Base-by-base conservation (phyloP, 2,113 vertebrate species). In the Cichladusa arquata region DNA sequence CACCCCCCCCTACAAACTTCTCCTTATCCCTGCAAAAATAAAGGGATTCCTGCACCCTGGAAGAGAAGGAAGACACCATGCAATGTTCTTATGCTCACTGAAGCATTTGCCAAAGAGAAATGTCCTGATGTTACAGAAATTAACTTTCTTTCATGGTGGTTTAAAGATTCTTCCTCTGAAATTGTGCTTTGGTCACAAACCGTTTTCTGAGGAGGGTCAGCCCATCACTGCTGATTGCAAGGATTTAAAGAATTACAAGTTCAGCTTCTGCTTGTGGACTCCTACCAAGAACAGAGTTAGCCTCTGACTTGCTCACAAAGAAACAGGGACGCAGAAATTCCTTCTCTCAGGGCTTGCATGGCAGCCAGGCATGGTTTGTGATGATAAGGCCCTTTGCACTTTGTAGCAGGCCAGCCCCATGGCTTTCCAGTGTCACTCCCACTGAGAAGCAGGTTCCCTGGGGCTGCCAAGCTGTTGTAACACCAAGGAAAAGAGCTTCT, bases 351-450 rank as follows among this genome's bases (percentile, higher is more conserved):
- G 34, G 44, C 17, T 13, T 5, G 31, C 3, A 2, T 1, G 16
- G 34, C 2, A 4, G 31, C 15, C 6, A 34, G 34, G 25, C 6
- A 7, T 0, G 11, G 2, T 2, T 11, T 8, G 1, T 1, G 42
- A 10, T 2, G 6, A 38, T 25, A 48, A 11, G 36, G 56, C 38
- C 38, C 64, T 26, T 48, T 26, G 58, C 34, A 10, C 22, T 48
- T 22, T 61, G 38, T 58, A 50, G 34, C 5, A 1, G 20, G 19
- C 28, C 48, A 33, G 5, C 2, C 1, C 19, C 23, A 8, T 1
- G 26, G 48, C 14, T 42, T 84, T 44, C 34, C 2, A 1, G 0
- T 45, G 34, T 10, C 33, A 8, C 23, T 29, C 13, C 33, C 9
- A 16, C 0, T 4, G 33, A 67, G 71, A 3, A 9, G 26, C 4